These are phyloP conservation scores for Alces alces DNA, from an alignment of 2,113 vertebrate species.

Conservation along the genomic window DNA sequence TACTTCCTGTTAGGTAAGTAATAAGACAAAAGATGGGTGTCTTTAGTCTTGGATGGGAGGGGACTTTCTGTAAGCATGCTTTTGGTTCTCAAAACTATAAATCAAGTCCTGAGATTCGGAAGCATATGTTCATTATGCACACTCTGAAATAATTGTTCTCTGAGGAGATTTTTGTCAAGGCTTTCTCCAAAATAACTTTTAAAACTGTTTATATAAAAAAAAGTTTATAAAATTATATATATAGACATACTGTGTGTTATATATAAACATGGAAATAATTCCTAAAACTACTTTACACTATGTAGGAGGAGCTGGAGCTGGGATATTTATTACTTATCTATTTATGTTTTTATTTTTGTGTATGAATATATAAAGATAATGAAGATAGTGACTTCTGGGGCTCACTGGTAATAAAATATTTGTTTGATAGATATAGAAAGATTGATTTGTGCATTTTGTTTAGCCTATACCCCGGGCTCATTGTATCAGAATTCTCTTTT, in stretches of 20 bases:
- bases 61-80: background rate
- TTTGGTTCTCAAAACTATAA: background rate
- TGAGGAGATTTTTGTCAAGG: background rate
- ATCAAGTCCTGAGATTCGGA: background rate
- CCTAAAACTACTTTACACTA: background rate
- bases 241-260: background rate
- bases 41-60: background rate
- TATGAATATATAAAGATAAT: background rate
- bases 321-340: background rate
- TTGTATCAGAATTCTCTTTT: background rate
- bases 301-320: background rate
- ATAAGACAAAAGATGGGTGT: background rate
- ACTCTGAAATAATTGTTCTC: background rate
- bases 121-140: background rate
- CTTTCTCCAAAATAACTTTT: background rate
- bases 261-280: background rate
- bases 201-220: background rate
- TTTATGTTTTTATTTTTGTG: background rate
- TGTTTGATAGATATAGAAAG: background rate
- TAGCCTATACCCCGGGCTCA: background rate
- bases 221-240: background rate
- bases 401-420: background rate
- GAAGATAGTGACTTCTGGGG: background rate
- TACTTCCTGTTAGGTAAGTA: conserved; percentile 94
- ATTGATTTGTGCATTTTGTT: background rate